These are phyloP conservation scores for Dinocampus coccinellae DNA, from an alignment of 2,888 invertebrate genomes.

Conservation along the genomic window DNA sequence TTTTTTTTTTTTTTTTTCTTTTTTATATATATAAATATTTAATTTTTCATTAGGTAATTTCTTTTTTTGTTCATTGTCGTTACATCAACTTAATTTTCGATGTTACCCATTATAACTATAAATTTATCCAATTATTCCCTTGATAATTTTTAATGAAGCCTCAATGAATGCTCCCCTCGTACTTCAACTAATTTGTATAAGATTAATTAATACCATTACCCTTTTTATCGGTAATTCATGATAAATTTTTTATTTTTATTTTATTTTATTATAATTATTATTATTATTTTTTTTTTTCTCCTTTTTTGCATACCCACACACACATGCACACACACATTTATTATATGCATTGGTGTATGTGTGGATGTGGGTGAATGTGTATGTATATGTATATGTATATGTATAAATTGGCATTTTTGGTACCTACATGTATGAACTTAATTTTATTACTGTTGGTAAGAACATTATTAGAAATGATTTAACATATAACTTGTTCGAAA, in stretches of 20 bases:
- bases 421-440: conserved; percentile 46
- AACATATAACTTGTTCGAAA: neutral
- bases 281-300: neutral
- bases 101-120: conserved; percentile 18
- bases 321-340: no score
- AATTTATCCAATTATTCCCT: conserved; percentile 12
- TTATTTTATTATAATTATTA: no score
- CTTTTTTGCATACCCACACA: conserved; percentile 15
- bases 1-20: conserved; percentile 12
- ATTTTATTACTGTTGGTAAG: conserved; percentile 46
- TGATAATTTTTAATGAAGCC: conserved; percentile 8
- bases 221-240: neutral
- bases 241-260: neutral
- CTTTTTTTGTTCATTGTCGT: neutral
- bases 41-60: neutral
- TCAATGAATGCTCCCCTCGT: conserved; percentile 41
- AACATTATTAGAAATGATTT: neutral
- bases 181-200: conserved; percentile 27
- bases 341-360: no score
- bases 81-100: neutral
- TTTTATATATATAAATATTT: no score
- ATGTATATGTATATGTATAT: no score
- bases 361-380: no score
- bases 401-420: conserved; percentile 47
- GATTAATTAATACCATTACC: neutral